Percentiles rank a stretch among this genome's conserved stretches.
Evolutionary conservation across 1,140 invertebrate genomes (phyloP).

Genomic region (Glomeris maerens): DNA sequence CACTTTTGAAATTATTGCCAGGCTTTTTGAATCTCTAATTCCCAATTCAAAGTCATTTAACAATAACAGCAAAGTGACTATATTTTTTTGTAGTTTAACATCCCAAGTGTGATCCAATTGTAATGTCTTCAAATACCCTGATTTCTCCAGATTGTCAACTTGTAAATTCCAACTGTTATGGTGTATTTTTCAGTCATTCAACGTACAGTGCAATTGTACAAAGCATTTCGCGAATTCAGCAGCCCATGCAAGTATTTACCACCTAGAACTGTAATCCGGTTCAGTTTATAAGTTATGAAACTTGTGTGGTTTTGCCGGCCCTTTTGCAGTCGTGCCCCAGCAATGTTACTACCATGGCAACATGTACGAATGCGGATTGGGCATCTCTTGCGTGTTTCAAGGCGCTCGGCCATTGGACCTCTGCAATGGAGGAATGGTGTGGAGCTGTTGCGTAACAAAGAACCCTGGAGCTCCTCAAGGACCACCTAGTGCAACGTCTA

Average conservation of each 20-base stretch:
- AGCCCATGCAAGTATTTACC: constrained; percentile 7
- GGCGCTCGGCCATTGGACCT: constrained; percentile 73
- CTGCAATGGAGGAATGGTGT: constrained; percentile 82
- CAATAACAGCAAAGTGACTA: background rate
- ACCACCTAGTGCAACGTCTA: too few species aligned
- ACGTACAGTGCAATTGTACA: constrained; percentile 4
- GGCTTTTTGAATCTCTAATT: background rate
- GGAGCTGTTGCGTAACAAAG: constrained; percentile 83
- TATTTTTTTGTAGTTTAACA: background rate
- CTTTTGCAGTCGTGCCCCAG: constrained; percentile 72
- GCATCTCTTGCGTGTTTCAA: constrained; percentile 72
- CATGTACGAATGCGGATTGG: constrained; percentile 72
- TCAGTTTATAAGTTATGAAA: background rate
- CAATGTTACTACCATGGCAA: constrained; percentile 76
- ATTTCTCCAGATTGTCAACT: too few species aligned
- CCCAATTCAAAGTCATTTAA: background rate
- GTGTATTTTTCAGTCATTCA: constrained; percentile 6
- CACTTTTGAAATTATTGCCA: background rate
- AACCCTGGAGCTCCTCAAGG: too few species aligned
- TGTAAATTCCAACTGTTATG: too few species aligned
- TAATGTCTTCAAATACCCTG: too few species aligned
- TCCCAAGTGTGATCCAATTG: background rate
- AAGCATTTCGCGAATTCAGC: constrained; percentile 10
- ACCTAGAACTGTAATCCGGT: background rate
- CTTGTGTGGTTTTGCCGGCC: background rate